A percentile compares a stretch with the other conserved stretches of the same genome.
phyloP scores from a whole-genome alignment of 2,888 invertebrate genomes.

The Trisateles emortualis region DNA sequence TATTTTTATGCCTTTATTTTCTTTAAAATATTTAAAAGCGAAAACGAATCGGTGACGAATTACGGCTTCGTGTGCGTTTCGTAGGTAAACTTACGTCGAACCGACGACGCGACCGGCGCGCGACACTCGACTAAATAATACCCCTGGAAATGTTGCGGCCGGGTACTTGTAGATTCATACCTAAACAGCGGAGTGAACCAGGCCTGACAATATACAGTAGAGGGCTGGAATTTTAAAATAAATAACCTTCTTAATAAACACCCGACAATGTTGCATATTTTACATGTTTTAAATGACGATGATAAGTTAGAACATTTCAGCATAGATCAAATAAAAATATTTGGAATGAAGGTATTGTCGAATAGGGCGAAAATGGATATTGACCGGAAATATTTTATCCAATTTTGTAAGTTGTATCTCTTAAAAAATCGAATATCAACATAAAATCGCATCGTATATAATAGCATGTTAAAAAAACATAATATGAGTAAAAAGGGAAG shows the following conservation, averaged over 20 bases:
- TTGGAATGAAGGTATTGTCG: constrained; percentile 1
- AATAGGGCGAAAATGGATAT: constrained; percentile 3
- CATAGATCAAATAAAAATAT: constrained; percentile 2
- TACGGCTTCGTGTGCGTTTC: no score
- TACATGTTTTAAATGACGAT: neutral
- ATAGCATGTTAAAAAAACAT: neutral
- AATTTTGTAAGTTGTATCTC: neutral
- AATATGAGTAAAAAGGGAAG: neutral
- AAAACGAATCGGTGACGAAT: no score
- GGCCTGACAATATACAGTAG: constrained; percentile 11
- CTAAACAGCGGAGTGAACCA: no score
- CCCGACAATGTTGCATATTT: constrained; percentile 8
- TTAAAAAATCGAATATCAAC: neutral
- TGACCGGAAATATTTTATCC: constrained; percentile 4
- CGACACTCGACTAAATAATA: no score
- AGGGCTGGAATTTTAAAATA: constrained; percentile 14
- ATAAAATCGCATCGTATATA: constrained; percentile 1
- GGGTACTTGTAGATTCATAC: no score
- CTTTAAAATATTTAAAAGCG: no score
- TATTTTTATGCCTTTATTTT: no score
- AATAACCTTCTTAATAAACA: constrained; percentile 10
- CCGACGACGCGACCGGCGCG: no score
- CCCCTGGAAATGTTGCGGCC: no score
- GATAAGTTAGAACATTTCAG: constrained; percentile 6
- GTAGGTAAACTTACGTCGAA: no score